These are phyloP conservation scores for Drosophila kanekoi DNA, from an alignment of 2,888 invertebrate species.

Conservation along the genomic window DNA sequence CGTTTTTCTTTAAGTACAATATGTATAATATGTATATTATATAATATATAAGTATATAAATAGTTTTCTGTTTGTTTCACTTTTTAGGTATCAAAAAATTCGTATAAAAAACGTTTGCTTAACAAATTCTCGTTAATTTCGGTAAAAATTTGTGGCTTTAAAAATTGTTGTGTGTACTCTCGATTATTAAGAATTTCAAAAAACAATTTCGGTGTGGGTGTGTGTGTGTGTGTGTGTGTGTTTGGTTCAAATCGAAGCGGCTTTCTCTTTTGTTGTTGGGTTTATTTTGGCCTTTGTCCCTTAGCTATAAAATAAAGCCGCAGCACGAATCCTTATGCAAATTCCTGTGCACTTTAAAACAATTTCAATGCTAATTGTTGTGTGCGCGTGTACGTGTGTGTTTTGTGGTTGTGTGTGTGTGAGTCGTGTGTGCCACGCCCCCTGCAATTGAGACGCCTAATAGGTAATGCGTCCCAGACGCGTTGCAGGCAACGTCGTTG, in stretches of 20 bases:
- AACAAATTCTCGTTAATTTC: constrained; percentile 63
- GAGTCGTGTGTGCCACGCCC: constrained; percentile 57
- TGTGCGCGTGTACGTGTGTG: not conserved
- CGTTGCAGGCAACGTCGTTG: constrained; percentile 65
- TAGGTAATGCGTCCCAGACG: constrained; percentile 70
- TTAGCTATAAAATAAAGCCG: not conserved
- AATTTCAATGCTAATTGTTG: constrained; percentile 35
- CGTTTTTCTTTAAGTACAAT: constrained; percentile 45
- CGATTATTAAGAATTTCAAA: constrained; percentile 32
- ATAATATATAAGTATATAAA: constrained; percentile 63
- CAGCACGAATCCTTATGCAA: constrained; percentile 40
- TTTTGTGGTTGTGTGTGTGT: constrained; percentile 3
- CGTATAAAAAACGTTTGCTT: constrained; percentile 72
- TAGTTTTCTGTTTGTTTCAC: constrained; percentile 55
- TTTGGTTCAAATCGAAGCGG: constrained; percentile 17
- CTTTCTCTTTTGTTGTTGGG: constrained; percentile 4
- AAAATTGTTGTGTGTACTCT: constrained; percentile 61
- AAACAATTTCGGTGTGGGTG: constrained; percentile 55
- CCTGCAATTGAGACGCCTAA: constrained; percentile 33
- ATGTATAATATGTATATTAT: constrained; percentile 44
- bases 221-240: constrained; percentile 39
- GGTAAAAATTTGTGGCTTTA: constrained; percentile 65
- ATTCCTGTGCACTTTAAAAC: constrained; percentile 19
- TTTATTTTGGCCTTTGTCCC: constrained; percentile 4
- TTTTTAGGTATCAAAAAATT: constrained; percentile 69